Evolutionary conservation across 2,797 vertebrate species (phyloP).

Genomic region (Hirundo rustica): DNA sequence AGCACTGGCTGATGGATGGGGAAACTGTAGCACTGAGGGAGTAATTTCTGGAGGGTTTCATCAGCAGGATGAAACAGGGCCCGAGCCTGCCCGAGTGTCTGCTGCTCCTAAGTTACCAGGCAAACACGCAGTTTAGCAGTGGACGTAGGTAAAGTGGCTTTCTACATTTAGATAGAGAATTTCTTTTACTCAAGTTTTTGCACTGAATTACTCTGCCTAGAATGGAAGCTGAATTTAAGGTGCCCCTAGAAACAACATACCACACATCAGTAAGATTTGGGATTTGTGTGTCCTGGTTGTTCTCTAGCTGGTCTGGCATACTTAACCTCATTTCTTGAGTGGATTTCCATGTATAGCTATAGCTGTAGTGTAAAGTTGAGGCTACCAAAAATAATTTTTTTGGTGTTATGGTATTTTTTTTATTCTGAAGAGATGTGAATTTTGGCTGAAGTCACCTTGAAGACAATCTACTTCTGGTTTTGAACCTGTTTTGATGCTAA

Average conservation of each 20-base stretch:
- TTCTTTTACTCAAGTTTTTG: background rate
- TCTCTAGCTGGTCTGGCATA: background rate
- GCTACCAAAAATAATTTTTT: background rate
- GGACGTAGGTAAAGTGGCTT: background rate
- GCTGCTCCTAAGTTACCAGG: background rate
- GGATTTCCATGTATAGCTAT: background rate
- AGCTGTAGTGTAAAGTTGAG: background rate
- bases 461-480: background rate
- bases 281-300: background rate
- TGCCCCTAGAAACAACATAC: accelerated
- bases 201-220: background rate
- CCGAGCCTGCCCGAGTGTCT: background rate
- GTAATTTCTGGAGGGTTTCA: background rate
- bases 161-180: background rate
- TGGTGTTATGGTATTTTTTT: background rate
- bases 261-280: background rate
- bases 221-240: background rate
- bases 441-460: background rate
- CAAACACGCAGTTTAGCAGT: accelerated
- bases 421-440: background rate
- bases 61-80: background rate
- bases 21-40: background rate
- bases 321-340: background rate
- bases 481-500: background rate
- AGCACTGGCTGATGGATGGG: background rate